phyloP scores from a whole-genome alignment of 2,888 invertebrate genomes.

The Monochamus alternatus region DNA sequence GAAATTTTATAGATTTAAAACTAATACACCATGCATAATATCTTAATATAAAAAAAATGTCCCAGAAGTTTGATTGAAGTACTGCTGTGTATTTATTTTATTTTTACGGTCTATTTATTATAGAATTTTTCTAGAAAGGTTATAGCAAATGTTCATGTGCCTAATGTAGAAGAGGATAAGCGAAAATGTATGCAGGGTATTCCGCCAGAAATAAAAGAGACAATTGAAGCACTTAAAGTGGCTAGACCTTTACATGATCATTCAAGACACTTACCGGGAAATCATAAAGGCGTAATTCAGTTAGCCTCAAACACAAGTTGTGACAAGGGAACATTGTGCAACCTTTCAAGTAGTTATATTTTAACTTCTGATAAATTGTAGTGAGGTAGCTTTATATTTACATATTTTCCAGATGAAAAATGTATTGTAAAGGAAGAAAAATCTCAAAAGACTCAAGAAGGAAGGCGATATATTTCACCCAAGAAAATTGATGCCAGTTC shows the following conservation, averaged over 20 bases:
- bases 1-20: too few relatives aligned
- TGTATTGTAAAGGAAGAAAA: neutral
- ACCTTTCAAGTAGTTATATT: slow-evolving; percentile 35
- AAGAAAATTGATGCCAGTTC: slow-evolving; percentile 20
- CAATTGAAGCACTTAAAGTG: slow-evolving; percentile 50
- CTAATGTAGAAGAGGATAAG: slow-evolving; percentile 34
- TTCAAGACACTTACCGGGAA: slow-evolving; percentile 34
- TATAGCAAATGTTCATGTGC: slow-evolving; percentile 50
- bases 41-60: too few relatives aligned
- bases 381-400: neutral
- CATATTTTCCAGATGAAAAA: neutral
- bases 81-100: neutral
- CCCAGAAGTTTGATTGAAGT: too few relatives aligned
- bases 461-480: neutral
- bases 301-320: slow-evolving; percentile 43
- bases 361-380: neutral
- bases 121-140: slow-evolving; percentile 54
- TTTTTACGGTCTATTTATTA: slow-evolving; percentile 6
- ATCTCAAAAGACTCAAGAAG: neutral
- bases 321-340: slow-evolving; percentile 47
- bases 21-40: too few relatives aligned
- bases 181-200: slow-evolving; percentile 34
- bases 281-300: slow-evolving; percentile 40
- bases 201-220: slow-evolving; percentile 52
- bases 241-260: slow-evolving; percentile 43